Evolutionary conservation across 2,888 invertebrate species (phyloP).

Genomic region (Onthophagus sagittarius): DNA sequence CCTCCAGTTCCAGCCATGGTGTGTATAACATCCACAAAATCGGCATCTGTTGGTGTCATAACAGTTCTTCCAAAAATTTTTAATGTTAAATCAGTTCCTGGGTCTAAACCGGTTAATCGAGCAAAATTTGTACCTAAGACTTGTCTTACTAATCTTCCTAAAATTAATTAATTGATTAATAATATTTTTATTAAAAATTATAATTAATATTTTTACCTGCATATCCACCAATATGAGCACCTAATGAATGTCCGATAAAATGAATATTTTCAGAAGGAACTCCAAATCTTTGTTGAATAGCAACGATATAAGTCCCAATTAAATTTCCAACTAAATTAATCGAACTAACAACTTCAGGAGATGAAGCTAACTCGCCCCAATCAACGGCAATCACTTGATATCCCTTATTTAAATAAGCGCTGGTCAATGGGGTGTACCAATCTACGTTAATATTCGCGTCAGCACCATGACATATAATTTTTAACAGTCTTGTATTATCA

Average conservation of each 20-base stretch:
- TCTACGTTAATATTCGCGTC: constrained; percentile 6
- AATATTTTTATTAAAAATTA: not conserved
- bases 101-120: constrained; percentile 17
- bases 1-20: constrained; percentile 69
- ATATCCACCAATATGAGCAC: constrained; percentile 39
- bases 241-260: constrained; percentile 19
- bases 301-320: not conserved
- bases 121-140: not conserved
- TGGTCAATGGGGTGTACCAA: constrained; percentile 15
- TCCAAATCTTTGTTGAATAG: not conserved
- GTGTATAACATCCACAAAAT: constrained; percentile 68
- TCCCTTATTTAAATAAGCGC: constrained; percentile 12
- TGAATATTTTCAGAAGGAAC: constrained; percentile 11
- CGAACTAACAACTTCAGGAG: not conserved
- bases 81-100: constrained; percentile 1
- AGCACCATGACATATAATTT: constrained; percentile 19
- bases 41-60: constrained; percentile 51
- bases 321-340: not conserved
- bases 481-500: constrained; percentile 10
- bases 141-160: not conserved
- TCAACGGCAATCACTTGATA: constrained; percentile 15
- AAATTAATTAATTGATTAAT: constrained; percentile 14
- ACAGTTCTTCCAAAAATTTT: not conserved
- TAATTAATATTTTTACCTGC: constrained; percentile 29
- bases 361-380: not conserved